Conservation (phyloP, 2,113 vertebrate genomes). For the Tretioscincus oriximinensis region DNA sequence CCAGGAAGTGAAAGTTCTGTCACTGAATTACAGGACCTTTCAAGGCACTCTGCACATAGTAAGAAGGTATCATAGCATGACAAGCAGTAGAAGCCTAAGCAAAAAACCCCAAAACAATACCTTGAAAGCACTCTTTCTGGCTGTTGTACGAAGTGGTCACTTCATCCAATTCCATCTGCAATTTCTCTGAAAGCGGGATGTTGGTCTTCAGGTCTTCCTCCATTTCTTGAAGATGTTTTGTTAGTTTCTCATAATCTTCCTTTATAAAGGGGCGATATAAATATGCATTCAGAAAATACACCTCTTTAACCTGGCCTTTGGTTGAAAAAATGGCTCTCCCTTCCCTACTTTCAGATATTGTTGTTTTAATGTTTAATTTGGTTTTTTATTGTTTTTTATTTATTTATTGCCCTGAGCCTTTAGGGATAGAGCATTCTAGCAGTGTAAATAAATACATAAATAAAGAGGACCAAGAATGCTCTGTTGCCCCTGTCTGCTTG, state of each 20-base stretch:
- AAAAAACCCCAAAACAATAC: conserved; percentile 36
- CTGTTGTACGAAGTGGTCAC: neutral
- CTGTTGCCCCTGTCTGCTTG: neutral
- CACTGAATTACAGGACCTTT: neutral
- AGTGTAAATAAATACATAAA: too few relatives aligned
- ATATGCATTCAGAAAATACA: neutral
- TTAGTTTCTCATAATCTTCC: conserved; percentile 30
- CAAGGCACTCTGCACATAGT: neutral
- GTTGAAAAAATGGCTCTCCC: too few relatives aligned
- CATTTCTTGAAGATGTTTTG: conserved; percentile 25
- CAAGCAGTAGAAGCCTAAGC: neutral
- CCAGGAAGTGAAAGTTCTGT: too few relatives aligned
- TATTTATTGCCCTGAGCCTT: too few relatives aligned
- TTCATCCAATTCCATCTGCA: conserved; percentile 18
- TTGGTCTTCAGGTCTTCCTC: conserved; percentile 48
- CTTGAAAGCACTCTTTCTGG: conserved; percentile 5
- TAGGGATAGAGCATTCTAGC: too few relatives aligned
- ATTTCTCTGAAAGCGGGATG: conserved; percentile 44
- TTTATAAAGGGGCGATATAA: conserved; percentile 18
- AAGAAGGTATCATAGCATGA: neutral
- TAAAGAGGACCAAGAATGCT: neutral
- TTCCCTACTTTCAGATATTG: too few relatives aligned
- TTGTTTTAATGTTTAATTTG: too few relatives aligned
- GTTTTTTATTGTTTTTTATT: too few relatives aligned
- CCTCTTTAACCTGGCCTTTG: too few relatives aligned